Base-by-base conservation (phyloP, 2,888 invertebrate species). In the Drosophila prolongata region DNA sequence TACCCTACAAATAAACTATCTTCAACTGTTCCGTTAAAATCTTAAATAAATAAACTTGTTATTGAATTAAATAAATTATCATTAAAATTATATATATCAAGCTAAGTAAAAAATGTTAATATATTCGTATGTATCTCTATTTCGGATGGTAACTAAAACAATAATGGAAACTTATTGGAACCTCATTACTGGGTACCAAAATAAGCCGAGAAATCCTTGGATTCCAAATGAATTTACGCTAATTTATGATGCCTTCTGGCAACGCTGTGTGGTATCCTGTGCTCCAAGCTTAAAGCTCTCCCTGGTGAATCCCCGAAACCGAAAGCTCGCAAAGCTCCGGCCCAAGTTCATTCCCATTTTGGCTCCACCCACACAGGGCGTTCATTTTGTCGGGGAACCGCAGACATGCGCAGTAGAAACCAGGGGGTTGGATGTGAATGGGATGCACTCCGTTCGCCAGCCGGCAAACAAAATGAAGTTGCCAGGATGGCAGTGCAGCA, bases 321-420 rank as follows among this genome's bases (percentile, higher is more conserved):
- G 68, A 54, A 37, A 80, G 85, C 85, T 81, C 42, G 2, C 49
- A 69, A 79, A 84, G 85, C 82, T 81, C 35, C 35, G 30, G 40
- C 27, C 37, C 11, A 54, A 52, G 69, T 83, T 83, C 87, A 84
- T 87, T 79, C 30, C 24, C 30, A 24, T 19, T 61, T 83, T 86
- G 75, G 88, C 85, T 85, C 85, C 85, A 87, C 85, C 85, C 88
- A 86, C 87, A 79, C 81, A 42, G 35, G 71, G 68, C 76, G 74
- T 88, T 87, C 84, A 84, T 84, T 84, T 87, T 85, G 78, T 75
- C 68, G 64, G 56, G 72, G 42, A 34, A 59, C 14, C 38, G 27
- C n/a, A n/a, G 62, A 52, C 87, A 75, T 87, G 83, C 83, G 83
- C 69, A 76, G 50, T 85, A 65, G 50, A 60, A 46, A 38, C 40